Conservation (phyloP, 2,888 invertebrate species). For the Lasioglossum calceatum region DNA sequence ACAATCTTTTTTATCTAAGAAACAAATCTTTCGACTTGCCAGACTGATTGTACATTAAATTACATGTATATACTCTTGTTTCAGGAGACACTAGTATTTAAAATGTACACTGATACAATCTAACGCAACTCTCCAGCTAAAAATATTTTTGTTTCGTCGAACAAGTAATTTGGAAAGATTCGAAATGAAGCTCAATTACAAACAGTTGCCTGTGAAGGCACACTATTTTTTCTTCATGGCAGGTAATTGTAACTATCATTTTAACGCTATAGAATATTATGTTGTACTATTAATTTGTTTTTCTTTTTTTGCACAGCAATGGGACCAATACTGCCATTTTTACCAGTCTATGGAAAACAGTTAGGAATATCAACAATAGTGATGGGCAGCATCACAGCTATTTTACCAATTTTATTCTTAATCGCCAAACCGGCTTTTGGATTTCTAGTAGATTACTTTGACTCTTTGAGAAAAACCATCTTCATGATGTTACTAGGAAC, state of each 20-base stretch:
- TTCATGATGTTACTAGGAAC: conserved; percentile 88
- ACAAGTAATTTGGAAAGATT: background rate
- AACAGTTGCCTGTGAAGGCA: conserved; percentile 92
- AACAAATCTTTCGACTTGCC: background rate
- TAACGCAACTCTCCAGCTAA: background rate
- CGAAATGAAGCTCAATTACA: conserved; percentile 87
- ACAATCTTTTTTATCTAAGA: background rate
- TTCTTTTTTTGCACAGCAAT: conserved; percentile 87
- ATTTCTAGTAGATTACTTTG: conserved; percentile 90
- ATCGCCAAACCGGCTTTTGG: conserved; percentile 92
- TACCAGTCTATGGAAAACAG: conserved; percentile 91
- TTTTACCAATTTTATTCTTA: conserved; percentile 91
- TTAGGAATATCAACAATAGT: conserved; percentile 90
- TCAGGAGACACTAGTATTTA: background rate
- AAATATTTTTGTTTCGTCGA: background rate
- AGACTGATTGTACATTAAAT: background rate
- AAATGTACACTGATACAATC: background rate
- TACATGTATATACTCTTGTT: conserved; percentile 11
- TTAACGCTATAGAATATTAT: background rate
- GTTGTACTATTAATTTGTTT: background rate
- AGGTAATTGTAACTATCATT: conserved; percentile 86
- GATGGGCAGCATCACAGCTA: conserved; percentile 91
- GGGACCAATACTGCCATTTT: conserved; percentile 92
- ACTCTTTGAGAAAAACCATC: conserved; percentile 89
- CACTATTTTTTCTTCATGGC: conserved; percentile 96